Base-by-base conservation (phyloP, 1,140 invertebrate species). In the Nasonia vitripennis region DNA sequence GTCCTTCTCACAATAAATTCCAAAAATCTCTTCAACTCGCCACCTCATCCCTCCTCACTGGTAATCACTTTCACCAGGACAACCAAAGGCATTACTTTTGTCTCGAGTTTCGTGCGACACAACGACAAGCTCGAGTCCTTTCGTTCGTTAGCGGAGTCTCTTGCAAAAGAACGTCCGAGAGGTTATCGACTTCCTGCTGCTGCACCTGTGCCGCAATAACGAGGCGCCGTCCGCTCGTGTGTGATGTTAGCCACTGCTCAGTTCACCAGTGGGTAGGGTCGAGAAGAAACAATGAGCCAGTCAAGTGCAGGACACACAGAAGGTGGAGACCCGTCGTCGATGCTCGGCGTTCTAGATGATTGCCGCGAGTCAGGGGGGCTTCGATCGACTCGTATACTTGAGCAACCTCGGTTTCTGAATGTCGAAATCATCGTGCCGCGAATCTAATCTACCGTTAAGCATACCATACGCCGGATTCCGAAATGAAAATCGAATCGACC, bases 111-210 rank as follows among this genome's bases (percentile, higher is more conserved):
- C 6, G 17, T 6, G 55, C 67, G 62, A 81, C 23, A 27, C 0
- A 12, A 79, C 67, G 27, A 74, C 55, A 0, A 0, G 0, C 4
- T 20, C 20, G 17, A 82, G 48, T 82, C 27, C 70, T 23, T 23
- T 48, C 6, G 17, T 62, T 62, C 55, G 55, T 62, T 62, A 62
- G 51, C 51, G 51, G 1, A n/a, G 17, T 62, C 55, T 62, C 55
- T 62, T 62, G 55, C 77, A 51, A 78, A 78, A 78, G 23, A 37
- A 51, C 31, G 62, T 68, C 62, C 34, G 81, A 83, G 81, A 83
- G 75, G 45, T 81, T 78, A 86, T 78, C 51, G 81, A 88, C 87
- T 88, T 88, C 86, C 87, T 87, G 87, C 87, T 87, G 87, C 86
- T 86, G 80, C 87, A 85, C 87, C 85, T 71, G 70, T 71, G 70